Conservation (phyloP, 1,140 invertebrate genomes). For the Polyergus mexicanus region DNA sequence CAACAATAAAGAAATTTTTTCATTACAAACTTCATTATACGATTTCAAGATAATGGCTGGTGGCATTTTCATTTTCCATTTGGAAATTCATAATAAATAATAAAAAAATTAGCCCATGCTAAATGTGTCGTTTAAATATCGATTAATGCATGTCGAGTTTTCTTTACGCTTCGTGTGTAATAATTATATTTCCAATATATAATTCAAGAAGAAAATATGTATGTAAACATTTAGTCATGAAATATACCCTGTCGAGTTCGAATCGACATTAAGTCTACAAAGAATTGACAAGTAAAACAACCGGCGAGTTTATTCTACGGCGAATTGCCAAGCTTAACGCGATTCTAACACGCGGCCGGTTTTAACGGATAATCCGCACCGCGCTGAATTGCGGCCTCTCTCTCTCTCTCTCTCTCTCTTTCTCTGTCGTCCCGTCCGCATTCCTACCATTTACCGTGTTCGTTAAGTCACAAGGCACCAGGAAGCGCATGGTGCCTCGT, state of each 20-base stretch:
- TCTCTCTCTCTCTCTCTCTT: too few species aligned
- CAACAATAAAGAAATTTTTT: too few species aligned
- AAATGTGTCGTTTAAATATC: too few species aligned
- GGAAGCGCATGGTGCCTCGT: conserved; percentile 69
- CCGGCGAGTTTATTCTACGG: conserved; percentile 17
- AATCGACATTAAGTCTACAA: neutral
- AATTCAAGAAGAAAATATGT: neutral
- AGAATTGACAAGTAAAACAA: neutral
- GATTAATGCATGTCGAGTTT: too few species aligned
- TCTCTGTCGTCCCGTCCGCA: conserved; percentile 68
- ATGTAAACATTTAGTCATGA: neutral
- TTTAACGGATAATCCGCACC: conserved; percentile 63
- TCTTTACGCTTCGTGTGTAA: too few species aligned
- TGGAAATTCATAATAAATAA: too few species aligned
- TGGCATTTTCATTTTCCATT: too few species aligned
- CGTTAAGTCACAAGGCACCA: conserved; percentile 66
- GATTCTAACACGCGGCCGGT: conserved; percentile 71
- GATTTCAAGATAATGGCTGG: too few species aligned
- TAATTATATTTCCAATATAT: too few species aligned
- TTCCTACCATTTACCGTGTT: conserved; percentile 74
- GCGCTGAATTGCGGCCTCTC: too few species aligned
- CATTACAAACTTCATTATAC: too few species aligned
- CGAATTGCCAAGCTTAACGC: conserved; percentile 65
- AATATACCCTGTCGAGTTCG: neutral
- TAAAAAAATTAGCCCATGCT: too few species aligned